phyloP scores from a whole-genome alignment of 2,888 invertebrate species.

The Pharmacophagus antenor region DNA sequence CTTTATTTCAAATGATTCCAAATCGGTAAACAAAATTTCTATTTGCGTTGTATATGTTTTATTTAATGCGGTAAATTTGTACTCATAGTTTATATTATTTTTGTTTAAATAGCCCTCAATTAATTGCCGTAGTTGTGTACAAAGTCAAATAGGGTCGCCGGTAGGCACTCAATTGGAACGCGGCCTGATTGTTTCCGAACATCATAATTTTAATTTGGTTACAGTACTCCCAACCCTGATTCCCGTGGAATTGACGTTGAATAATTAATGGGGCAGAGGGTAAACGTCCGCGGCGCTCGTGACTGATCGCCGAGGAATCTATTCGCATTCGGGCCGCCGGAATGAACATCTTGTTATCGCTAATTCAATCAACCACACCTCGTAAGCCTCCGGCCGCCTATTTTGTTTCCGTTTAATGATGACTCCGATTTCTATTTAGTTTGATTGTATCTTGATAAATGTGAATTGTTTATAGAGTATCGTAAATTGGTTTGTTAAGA shows the following conservation, averaged over 20 bases:
- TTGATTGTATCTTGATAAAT: slow-evolving; percentile 30
- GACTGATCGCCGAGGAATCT: slow-evolving; percentile 38
- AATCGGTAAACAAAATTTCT: too few species aligned
- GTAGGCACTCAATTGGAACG: not conserved
- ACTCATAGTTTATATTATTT: too few species aligned
- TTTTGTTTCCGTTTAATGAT: slow-evolving; percentile 34
- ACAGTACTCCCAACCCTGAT: slow-evolving; percentile 44
- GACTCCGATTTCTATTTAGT: slow-evolving; percentile 32
- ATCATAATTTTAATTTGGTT: slow-evolving; percentile 52
- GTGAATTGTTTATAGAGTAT: slow-evolving; percentile 8
- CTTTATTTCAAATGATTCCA: too few species aligned
- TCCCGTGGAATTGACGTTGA: slow-evolving; percentile 58
- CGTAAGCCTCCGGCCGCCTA: slow-evolving; percentile 29
- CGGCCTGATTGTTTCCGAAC: slow-evolving; percentile 54
- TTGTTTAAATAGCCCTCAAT: not conserved
- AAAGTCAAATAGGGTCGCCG: not conserved
- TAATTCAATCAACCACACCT: slow-evolving; percentile 40
- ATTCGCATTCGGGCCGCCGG: slow-evolving; percentile 33
- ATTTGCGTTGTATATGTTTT: too few species aligned
- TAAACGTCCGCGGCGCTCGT: slow-evolving; percentile 39
- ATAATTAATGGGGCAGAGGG: slow-evolving; percentile 58
- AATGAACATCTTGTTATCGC: slow-evolving; percentile 38
- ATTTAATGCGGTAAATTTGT: too few species aligned
- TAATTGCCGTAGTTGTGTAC: not conserved
- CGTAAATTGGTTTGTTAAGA: slow-evolving; percentile 5